Evolutionary conservation across 2,797 vertebrate species (phyloP).

Genomic region (Sebastes vulpes): DNA sequence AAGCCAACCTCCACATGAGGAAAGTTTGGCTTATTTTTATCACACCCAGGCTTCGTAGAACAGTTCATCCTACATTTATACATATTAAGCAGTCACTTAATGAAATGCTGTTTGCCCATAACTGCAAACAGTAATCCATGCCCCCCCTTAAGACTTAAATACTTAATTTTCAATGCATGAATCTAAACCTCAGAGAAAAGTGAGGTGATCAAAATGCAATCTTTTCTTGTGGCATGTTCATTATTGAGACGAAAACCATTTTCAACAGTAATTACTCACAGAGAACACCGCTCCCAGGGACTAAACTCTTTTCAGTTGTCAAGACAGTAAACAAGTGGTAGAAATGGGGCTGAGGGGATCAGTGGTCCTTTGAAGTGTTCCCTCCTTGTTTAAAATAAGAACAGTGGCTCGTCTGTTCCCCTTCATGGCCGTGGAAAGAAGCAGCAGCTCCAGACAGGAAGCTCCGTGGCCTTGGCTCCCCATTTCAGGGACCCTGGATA

Average conservation of each 20-base stretch:
- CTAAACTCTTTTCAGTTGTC: conserved; percentile 62
- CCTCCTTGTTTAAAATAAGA: conserved; percentile 60
- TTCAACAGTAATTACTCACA: conserved; percentile 55
- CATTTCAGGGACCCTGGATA: conserved; percentile 59
- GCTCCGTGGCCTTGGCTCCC: conserved; percentile 67
- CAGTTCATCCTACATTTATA: neutral
- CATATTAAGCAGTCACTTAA: conserved; percentile 33
- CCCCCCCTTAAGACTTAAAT: conserved; percentile 16
- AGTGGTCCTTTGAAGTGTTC: conserved; percentile 69
- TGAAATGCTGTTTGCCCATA: conserved; percentile 33
- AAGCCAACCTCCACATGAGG: conserved; percentile 1
- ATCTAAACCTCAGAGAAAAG: conserved; percentile 31
- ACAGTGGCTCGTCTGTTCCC: conserved; percentile 69
- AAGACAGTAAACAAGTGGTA: conserved; percentile 72
- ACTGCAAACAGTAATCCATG: conserved; percentile 1
- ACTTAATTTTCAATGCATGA: conserved; percentile 35
- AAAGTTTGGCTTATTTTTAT: conserved; percentile 11
- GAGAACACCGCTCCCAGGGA: conserved; percentile 43
- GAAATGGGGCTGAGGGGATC: conserved; percentile 55
- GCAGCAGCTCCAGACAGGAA: conserved; percentile 64
- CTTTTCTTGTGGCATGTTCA: conserved; percentile 37
- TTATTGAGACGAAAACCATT: conserved; percentile 22
- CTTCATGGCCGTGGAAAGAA: conserved; percentile 26
- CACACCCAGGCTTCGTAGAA: neutral
- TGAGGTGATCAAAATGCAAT: conserved; percentile 49